Evolutionary conservation across 2,113 vertebrate species (phyloP), one percentile per base, ranked within the genome.

Genomic region (Trematomus loennbergii): DNA sequence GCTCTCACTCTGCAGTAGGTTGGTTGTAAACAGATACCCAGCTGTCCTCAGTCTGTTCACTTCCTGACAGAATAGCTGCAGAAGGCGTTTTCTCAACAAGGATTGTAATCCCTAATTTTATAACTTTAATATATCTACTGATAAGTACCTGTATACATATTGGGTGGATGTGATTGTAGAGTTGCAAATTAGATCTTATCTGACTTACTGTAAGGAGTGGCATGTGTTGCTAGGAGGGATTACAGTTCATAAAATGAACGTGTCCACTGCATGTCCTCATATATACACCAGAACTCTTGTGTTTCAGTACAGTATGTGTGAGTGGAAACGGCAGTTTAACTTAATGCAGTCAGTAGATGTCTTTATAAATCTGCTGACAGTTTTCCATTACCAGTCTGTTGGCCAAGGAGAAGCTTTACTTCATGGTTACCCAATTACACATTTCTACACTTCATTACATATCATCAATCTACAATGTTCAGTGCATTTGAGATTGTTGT

Each of bases 401-500:
- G 33, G 18, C 20, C 7, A 25, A 60, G 40, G 55, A 49, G 49
- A 66, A 54, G 48, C 54, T 53, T 40, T 54, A 43, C 55, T 67
- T 49, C 12, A 57, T 49, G 11, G n/a, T 59, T 65, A 25, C 58
- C 9, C 33, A 1, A 33, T 68, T 12, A 40, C 25, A 59, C 25
- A 22, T 67, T 53, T 75, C 36, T 53, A 70, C 53, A 54, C 69
- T n/a, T 53, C 71, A n/a, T 54, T 66, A 55, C 20, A 33, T 9
- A 12, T 59, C 45, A 79, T 72, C 15, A 54, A 13, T 62, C 52
- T 69, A 52, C 10, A 59, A 11, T 5, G 3, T n/a, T 61, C 48
- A 3, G 15, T 15, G 17, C 11, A 22, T 69, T 64, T 33, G 53
- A 11, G 18, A 54, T 25, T 7, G 67, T 48, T 17, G 2, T 64